Evolutionary conservation across 2,113 vertebrate genomes (phyloP), one percentile per base, ranked within the genome.

Genomic region (Crotalus tigris): DNA sequence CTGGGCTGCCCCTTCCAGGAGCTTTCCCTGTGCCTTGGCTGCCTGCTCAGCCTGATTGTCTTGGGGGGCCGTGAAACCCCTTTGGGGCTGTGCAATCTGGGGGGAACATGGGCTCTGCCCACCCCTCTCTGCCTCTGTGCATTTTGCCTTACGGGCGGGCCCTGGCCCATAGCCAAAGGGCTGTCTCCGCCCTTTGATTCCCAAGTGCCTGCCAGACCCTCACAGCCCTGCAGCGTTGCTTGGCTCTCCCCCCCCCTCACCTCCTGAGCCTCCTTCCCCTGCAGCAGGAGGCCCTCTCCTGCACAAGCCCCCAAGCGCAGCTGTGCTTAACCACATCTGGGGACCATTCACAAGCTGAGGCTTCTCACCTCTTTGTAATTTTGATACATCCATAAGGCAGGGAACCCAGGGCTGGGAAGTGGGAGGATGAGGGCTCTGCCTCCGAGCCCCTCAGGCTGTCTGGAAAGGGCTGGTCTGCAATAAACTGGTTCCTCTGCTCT

Each of bases 361-460:
- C 95, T 95, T 96, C 61, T 96, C 57, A 95, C 96, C 95, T 91
- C 1, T 88, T 91, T 93, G 61, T 93, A 95, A 90, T 97, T 97
- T 97, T 96, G 96, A 97, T 97, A 97, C 93, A 3, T 57, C 24
- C 92, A 87, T 89, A 92, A 53, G 85, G 4, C 93, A 88, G 96
- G 95, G 96, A 94, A 94, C 51, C 92, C 69, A 3, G 39, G 39
- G 39, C 39, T 39, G 90, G 90, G 26, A 55, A 59, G 26, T 15
- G 86, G 55, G 26, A 17, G 12, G 11, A 19, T 1, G 33, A 13
- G 39, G 4, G 39, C 55, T 39, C 23, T 4, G 33, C 49, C 6
- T 58, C 88, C 29, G 0, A 89, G 21, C 88, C 39, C 19, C 29
- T 2, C 10, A 6, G 64, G 51, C 93, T 92, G 59, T 75, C 92